Base-by-base conservation (phyloP, 2,113 vertebrate species). In the Myiagra hebetior region DNA sequence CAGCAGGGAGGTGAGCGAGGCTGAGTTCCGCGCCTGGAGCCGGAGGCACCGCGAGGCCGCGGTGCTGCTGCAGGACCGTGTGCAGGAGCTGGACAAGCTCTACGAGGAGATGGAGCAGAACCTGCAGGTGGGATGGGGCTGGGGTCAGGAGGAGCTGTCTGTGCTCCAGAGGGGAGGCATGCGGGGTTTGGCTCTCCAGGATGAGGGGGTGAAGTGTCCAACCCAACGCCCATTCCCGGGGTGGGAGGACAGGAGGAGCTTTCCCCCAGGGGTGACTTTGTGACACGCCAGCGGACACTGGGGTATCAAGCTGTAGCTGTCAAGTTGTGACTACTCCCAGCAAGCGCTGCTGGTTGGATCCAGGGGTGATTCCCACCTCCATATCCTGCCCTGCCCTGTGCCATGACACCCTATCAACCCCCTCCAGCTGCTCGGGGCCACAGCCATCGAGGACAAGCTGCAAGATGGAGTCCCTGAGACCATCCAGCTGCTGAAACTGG, bases 391-490 rank as follows among this genome's bases (percentile, higher is more conserved):
- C 57, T 83, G 56, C n/a, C 60, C 52, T 0, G 1, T 13, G n/a
- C 68, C 39, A 3, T 52, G 57, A 62, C 62, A 39, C 39, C 7
- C 35, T 2, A 1, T 33, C 37, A 15, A 9, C 30, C 27, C 41
- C 33, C 88, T 84, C 24, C 92, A 99, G 99, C 98, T 99, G 67
- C 97, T 99, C 18, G 99, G 99, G 24, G 98, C 98, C 93, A 99
- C 99, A 0, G 99, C 99, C 75, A 99, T 99, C 1, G 99, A 99
- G 96, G 99, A 99, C 96, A 98, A 97, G 53, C 97, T 99, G 33
- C 99, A 99, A 80, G 98, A 99, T 0, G 97, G 98, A 1, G 99
- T 99, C 50, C 98, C 98, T 0, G 98, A 99, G 88, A 99, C 99
- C 57, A 99, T 99, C 93, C 91, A 97, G 50, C 94, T 98, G n/a